phyloP scores from a whole-genome alignment of 2,888 invertebrate species.

The Eupithecia subfuscata region DNA sequence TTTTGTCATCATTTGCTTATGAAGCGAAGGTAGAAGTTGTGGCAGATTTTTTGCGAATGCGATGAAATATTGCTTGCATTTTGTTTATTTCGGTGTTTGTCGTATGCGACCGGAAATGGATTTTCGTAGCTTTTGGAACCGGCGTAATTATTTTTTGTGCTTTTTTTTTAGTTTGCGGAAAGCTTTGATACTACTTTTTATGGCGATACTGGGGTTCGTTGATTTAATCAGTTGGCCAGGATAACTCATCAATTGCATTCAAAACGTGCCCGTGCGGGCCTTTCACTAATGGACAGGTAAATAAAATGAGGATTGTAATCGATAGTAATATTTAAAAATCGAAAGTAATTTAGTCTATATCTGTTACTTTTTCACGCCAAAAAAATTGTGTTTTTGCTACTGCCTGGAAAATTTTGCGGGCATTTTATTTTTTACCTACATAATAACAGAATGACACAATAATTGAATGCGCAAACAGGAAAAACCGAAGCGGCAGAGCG shows the following conservation, averaged over 20 bases:
- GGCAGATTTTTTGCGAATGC: slow-evolving; percentile 17
- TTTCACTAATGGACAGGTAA: no score
- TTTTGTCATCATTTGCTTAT: slow-evolving; percentile 39
- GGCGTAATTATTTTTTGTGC: background rate
- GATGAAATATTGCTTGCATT: slow-evolving; percentile 28
- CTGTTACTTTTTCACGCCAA: no score
- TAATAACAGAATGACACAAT: background rate
- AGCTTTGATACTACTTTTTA: background rate
- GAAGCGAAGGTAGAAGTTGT: slow-evolving; percentile 27
- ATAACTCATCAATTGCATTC: background rate
- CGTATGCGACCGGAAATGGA: background rate
- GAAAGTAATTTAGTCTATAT: no score
- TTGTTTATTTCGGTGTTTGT: slow-evolving; percentile 1
- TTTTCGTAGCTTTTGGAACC: background rate
- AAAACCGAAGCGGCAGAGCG: slow-evolving; percentile 34
- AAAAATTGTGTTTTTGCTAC: background rate
- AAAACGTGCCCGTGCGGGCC: no score
- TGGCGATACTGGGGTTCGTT: background rate
- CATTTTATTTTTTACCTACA: background rate
- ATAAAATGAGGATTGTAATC: no score
- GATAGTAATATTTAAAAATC: no score
- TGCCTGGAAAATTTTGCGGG: background rate
- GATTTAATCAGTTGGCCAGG: background rate
- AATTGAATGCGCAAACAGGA: slow-evolving; percentile 37
- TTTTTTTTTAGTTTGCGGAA: background rate